Base-by-base conservation (phyloP, 2,888 invertebrate genomes). In the Lysandra coridon region DNA sequence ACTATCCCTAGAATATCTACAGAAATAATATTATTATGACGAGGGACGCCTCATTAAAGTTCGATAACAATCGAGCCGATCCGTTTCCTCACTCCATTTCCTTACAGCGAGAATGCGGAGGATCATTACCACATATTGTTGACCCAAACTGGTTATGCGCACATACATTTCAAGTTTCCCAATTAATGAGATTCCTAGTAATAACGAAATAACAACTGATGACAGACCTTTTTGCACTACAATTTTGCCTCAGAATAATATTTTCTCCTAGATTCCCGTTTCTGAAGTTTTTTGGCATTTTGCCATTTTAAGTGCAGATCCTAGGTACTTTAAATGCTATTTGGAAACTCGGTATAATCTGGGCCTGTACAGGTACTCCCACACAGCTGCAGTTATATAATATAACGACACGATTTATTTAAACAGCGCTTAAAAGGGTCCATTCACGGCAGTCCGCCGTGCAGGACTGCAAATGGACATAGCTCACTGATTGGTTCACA, bases 11-110 rank as follows among this genome's bases (percentile, higher is more conserved):
- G n/a, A 6, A 2, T 10, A 23, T 7, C 62, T n/a, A 57, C 57
- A n/a, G n/a, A 57, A n/a, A 62, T 49, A 10, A 44, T 44, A 10
- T 12, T 17, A 57, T 57, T 64, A 30, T 69, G 37, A 69, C 33
- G 69, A 69, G 69, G 33, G 69, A 37, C 33, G 14, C 69, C 33
- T 69, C 69, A 69, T 69, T 69, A 69, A 33, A 37, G 69, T 33
- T 17, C 5, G 69, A 69, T 69, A 69, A 33, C 69, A 69, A 69
- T 69, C 69, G 6, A 69, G 64, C 23, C 4, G 17, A 17, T 17
- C 69, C 69, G 69, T 37, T 14, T 69, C 69, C 69, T 69, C 69
- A 69, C 69, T 37, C 14, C 14, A 37, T 33, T 69, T 69, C 33
- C 69, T 69, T 37, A 14, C 4, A 33, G 69, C 4, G 14, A 14